Base-by-base conservation (phyloP, 2,797 vertebrate genomes). In the Protonibea diacanthus region DNA sequence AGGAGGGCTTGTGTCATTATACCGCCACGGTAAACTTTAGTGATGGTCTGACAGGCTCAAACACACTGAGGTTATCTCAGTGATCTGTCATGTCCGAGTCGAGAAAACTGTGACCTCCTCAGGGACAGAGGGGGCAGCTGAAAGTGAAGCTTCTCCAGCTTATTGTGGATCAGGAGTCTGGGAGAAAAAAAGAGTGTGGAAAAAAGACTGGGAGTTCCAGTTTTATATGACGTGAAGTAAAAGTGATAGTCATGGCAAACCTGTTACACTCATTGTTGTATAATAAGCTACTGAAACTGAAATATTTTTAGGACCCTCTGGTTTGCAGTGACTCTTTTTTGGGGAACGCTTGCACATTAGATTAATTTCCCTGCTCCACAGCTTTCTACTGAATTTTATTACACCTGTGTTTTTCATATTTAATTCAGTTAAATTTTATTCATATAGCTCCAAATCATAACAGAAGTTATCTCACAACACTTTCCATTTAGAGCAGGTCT, bases 71-170 rank as follows among this genome's bases (percentile, higher is more conserved):
- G 74, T 77, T 71, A 66, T 56, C 57, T 65, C 27, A 5, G 81
- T 85, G 83, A 89, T 91, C 85, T 75, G 83, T 91, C 87, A 87
- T 83, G 75, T 68, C 21, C 3, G 14, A 62, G 60, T 9, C 1
- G 11, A 83, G 76, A 66, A 82, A 80, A 74, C 51, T 56, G 48
- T 80, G 82, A 83, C 81, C 74, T 78, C 84, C 78, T 63, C 25
- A 20, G 69, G 82, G 85, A 82, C 21, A 52, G 10, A 52, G 49
- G 52, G 47, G 48, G 66, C 56, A 23, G 73, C 47, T 61, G 53
- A 68, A 69, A 74, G 33, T 13, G 25, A 71, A 51, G 23, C 17
- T 67, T 67, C 58, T 75, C 12, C 14, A 5, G 66, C 63, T 40
- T 51, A 74, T 40, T 45, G 42, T 12, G 25, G 40, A 68, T 23